Base-by-base conservation (phyloP, 2,113 vertebrate genomes). In the Zosterops pallidus region DNA sequence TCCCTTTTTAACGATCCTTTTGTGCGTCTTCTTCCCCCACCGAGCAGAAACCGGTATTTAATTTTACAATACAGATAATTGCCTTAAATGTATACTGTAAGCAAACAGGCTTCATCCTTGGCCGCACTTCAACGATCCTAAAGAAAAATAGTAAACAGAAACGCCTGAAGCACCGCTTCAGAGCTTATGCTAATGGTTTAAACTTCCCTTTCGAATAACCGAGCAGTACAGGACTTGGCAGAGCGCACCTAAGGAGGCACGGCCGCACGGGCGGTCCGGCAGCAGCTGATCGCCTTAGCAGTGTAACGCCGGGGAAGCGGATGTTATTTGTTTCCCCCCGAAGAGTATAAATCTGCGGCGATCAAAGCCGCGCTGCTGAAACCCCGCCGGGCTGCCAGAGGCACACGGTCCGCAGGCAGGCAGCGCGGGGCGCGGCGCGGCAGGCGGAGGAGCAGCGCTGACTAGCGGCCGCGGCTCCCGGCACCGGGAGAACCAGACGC, bases 391-490 rank as follows among this genome's bases (percentile, higher is more conserved):
- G 92, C 74, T 81, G 89, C 82, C 47, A 6, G 4, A 41, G 56
- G 57, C 59, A 2, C 53, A 9, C 12, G 65, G 2, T 1, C 11
- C 24, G n/a, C 60, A 10, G 63, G 42, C 63, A 75, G 70, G 52
- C 62, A 31, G 63, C 56, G 44, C 44, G 53, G 20, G 47, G 53
- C 24, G 49, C 57, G 35, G 52, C 5, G 49, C 52, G 42, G 60
- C 5, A 7, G 28, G 91, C 86, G 69, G 90, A 52, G 55, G 62
- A 76, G 96, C 88, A 97, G 96, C 93, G 89, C 97, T 60, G 1
- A 83, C 96, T 97, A 95, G 96, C 60, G 97, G 96, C 59, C 31
- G 14, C 46, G 56, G 59, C 35, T 39, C 59, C 52, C 52, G 4
- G 44, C 49, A 4, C 21, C 21, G 12, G 5, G 12, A 20, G 9